Evolutionary conservation across 2,113 vertebrate species (phyloP).

Genomic region (Heterocephalus glaber): DNA sequence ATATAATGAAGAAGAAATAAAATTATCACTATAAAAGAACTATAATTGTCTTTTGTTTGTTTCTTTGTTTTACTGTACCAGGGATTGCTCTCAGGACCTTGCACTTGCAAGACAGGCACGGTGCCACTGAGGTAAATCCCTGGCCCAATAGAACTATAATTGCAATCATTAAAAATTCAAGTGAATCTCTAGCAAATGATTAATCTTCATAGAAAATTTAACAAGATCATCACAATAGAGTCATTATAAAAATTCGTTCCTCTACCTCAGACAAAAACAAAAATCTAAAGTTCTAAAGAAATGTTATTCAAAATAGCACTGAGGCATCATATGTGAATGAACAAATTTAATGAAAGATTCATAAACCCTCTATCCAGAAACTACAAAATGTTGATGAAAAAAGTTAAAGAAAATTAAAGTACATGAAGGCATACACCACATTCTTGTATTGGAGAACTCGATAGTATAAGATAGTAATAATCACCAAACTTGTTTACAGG

Average conservation of each 20-base stretch:
- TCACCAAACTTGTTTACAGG: neutral
- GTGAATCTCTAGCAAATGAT: neutral
- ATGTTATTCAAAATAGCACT: neutral
- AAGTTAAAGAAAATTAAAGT: no score
- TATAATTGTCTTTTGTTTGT: no score
- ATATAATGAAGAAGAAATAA: neutral
- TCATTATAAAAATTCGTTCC: no score
- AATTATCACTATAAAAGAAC: neutral
- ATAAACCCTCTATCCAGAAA: neutral
- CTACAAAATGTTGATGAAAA: neutral
- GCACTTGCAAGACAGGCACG: no score
- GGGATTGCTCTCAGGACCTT: no score
- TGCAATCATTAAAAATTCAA: neutral
- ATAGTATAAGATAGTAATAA: neutral
- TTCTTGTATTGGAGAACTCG: no score
- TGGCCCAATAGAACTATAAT: neutral
- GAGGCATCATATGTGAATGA: neutral
- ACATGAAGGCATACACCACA: no score
- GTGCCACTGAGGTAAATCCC: no score
- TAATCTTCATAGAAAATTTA: neutral
- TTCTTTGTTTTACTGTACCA: no score
- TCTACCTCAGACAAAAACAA: neutral
- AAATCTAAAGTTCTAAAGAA: neutral
- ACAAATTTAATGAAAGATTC: neutral
- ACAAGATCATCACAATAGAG: neutral